Evolutionary conservation across 2,888 invertebrate genomes (phyloP).

Genomic region (Papilio demoleus): DNA sequence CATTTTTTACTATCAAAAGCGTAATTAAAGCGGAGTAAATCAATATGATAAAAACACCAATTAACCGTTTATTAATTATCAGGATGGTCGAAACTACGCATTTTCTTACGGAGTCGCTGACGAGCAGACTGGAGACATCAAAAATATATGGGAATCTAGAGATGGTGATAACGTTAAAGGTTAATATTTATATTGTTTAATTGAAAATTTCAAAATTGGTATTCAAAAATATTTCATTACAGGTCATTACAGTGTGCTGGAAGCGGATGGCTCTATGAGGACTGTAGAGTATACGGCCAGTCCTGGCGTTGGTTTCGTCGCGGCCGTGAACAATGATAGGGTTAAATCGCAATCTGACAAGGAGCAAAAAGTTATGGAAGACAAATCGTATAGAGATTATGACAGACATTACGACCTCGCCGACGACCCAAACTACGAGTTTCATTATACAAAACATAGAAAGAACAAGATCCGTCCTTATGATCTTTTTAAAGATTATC

Average conservation of each 20-base stretch:
- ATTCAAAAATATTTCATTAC: conserved; percentile 18
- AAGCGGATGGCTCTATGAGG: conserved; percentile 86
- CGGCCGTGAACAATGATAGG: conserved; percentile 82
- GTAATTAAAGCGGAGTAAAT: conserved; percentile 59
- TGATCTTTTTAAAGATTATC: conserved; percentile 61
- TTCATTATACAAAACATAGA: conserved; percentile 54
- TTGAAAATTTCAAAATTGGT: background rate
- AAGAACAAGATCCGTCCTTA: conserved; percentile 62
- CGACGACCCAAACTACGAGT: conserved; percentile 65
- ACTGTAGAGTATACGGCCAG: conserved; percentile 85
- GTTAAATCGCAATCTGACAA: conserved; percentile 46
- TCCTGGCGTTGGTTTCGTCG: conserved; percentile 82
- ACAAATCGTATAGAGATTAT: conserved; percentile 69
- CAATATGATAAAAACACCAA: conserved; percentile 46
- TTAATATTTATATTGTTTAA: no score
- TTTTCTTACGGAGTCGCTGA: conserved; percentile 86
- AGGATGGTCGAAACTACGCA: conserved; percentile 83
- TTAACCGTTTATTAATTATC: conserved; percentile 53
- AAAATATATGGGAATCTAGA: conserved; percentile 85
- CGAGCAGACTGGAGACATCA: conserved; percentile 83
- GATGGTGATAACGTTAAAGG: conserved; percentile 85
- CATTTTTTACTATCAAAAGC: conserved; percentile 53
- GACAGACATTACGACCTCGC: conserved; percentile 68
- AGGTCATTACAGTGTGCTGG: conserved; percentile 87
- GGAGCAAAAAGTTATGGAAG: conserved; percentile 54